These are phyloP conservation scores for Heterotis niloticus DNA, from an alignment of 2,113 vertebrate genomes.

Conservation along the genomic window DNA sequence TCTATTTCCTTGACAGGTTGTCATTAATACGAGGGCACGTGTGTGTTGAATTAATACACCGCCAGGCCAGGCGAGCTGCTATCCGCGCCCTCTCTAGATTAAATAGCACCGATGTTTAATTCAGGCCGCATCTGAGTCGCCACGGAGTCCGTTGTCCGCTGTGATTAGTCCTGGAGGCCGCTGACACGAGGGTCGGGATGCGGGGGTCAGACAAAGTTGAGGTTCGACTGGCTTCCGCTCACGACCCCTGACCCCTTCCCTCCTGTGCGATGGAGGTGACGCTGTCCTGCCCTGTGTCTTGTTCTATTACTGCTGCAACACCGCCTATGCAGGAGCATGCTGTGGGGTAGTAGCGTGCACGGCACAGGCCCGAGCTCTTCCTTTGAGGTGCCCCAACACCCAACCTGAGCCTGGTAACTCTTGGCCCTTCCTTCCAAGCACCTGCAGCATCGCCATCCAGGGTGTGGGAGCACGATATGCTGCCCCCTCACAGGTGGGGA, in stretches of 20 bases:
- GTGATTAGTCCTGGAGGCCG: constrained; percentile 7
- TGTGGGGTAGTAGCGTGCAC: too few relatives aligned
- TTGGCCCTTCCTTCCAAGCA: too few relatives aligned
- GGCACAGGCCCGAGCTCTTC: too few relatives aligned
- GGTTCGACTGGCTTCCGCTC: neutral
- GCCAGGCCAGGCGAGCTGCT: neutral
- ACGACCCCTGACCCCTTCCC: neutral
- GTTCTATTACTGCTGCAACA: too few relatives aligned
- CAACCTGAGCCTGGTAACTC: too few relatives aligned
- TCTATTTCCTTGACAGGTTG: constrained; percentile 9
- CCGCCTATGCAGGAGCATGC: too few relatives aligned
- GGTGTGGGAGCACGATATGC: neutral
- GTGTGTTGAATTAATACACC: constrained; percentile 13
- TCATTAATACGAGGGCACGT: constrained; percentile 13
- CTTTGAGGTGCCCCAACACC: too few relatives aligned
- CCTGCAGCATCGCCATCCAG: neutral
- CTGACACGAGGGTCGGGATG: constrained; percentile 2
- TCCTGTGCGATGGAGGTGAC: neutral
- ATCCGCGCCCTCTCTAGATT: constrained; percentile 8
- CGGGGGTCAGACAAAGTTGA: neutral
- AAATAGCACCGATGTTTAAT: constrained; percentile 22
- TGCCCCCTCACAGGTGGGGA: neutral
- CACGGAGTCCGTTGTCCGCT: neutral
- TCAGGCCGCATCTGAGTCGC: neutral
- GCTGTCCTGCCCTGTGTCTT: neutral